Evolutionary conservation across 2,113 vertebrate genomes (phyloP).

Genomic region (Asarcornis scutulata): DNA sequence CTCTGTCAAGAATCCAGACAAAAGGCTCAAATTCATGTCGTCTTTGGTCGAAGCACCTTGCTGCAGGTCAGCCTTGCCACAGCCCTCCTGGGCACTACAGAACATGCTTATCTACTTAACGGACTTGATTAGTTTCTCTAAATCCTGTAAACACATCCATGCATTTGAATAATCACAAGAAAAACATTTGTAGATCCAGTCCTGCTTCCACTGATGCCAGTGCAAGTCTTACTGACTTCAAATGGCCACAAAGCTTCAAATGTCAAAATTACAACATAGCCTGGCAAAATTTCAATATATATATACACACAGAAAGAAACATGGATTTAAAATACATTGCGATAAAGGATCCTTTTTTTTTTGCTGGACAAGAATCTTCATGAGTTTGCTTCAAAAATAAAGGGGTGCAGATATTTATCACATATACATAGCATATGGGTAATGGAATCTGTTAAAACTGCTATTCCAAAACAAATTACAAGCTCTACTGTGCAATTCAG

Average conservation of each 20-base stretch:
- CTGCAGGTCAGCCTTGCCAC: background rate
- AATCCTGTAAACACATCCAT: background rate
- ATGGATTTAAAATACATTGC: background rate
- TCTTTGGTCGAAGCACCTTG: background rate
- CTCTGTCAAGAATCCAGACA: background rate
- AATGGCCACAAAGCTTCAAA: background rate
- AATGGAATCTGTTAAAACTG: background rate
- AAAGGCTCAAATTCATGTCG: background rate
- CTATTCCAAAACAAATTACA: constrained; percentile 13
- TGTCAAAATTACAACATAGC: background rate
- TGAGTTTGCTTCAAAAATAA: background rate
- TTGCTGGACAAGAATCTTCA: background rate
- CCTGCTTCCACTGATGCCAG: background rate
- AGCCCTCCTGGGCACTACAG: background rate
- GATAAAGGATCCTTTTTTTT: background rate
- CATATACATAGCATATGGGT: background rate
- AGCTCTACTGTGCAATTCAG: background rate
- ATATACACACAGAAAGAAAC: background rate
- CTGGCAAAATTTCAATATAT: background rate
- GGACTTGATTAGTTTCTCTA: background rate
- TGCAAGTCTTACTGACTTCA: background rate
- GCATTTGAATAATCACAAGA: background rate
- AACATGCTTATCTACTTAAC: background rate
- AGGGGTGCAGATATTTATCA: background rate
- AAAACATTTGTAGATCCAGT: background rate